Conservation (phyloP, 2,797 vertebrate genomes). For the Halcyon smyrnensis region DNA sequence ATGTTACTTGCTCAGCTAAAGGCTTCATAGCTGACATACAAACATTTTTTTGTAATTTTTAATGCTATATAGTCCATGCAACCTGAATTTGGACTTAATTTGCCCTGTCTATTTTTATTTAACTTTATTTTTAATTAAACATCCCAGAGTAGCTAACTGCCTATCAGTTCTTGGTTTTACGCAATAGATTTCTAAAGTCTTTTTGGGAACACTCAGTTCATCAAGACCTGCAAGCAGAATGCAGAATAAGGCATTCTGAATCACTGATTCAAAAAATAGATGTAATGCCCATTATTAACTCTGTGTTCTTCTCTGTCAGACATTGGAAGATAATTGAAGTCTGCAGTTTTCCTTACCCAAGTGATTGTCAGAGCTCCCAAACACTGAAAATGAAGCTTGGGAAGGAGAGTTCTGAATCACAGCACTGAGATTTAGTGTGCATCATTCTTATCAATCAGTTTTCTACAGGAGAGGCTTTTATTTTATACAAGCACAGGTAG, state of each 20-base stretch:
- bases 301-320: neutral
- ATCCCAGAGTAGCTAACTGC: neutral
- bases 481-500: neutral
- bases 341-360: neutral
- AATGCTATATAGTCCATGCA: neutral
- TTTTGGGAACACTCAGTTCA: neutral
- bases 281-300: neutral
- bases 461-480: neutral
- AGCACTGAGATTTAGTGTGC: neutral
- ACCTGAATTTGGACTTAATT: neutral
- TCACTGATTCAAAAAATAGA: neutral
- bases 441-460: neutral
- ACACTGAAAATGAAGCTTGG: neutral
- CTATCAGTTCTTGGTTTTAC: neutral
- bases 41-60: neutral
- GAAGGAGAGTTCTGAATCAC: neutral
- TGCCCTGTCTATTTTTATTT: neutral
- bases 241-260: neutral
- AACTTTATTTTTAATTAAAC: neutral
- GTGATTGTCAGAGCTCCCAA: neutral
- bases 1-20: neutral
- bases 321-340: neutral
- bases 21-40: rapidly evolving
- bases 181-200: neutral
- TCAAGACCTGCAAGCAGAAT: neutral